Base-by-base conservation (phyloP, 2,113 vertebrate genomes). In the Tragulus kanchil region DNA sequence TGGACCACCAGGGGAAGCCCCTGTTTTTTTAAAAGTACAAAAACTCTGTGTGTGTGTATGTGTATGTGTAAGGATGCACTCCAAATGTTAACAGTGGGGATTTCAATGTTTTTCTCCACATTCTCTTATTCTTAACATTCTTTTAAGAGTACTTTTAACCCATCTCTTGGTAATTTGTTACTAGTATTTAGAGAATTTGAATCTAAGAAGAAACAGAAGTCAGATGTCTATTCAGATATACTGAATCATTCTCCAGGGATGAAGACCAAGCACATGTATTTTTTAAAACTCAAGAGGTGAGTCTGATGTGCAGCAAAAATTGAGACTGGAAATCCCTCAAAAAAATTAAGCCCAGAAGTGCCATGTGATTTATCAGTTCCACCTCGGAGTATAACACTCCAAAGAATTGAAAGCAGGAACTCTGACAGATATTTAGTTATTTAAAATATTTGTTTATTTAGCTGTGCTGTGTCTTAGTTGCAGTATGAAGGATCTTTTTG, bases 81-180 rank as follows among this genome's bases (percentile, higher is more conserved):
- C 73, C 89, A 84, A 84, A 93, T 77, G 14, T 61, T 93, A 52
- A 89, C 14, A 13, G 19, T 3, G 5, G 13, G 23, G 10, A 77
- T 59, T 58, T 89, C 19, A 89, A 75, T 50, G 61, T 89, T 93
- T 78, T 84, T 31, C 9, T 69, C 31, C 13, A 12, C 26, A 45
- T 77, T 95, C 36, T 93, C 83, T 75, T 59, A 83, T 89, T 89
- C 42, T 67, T 45, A 89, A 36, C 36, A 36, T 17, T 93, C 48
- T 67, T 85, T 81, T 59, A 89, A 88, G 36, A 36, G 36, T 36
- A 36, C 36, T 36, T 36, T 36, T 36, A 92, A 50, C 1, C 28
- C 31, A 92, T 8, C 25, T 50, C 12, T 85, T 69, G 79, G 21
- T 45, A 52, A 69, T 58, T 69, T 69, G 45, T 91, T 86, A 36